phyloP scores from a whole-genome alignment of 92 coral and sea anemone species.

The Phymanthus crucifer region DNA sequence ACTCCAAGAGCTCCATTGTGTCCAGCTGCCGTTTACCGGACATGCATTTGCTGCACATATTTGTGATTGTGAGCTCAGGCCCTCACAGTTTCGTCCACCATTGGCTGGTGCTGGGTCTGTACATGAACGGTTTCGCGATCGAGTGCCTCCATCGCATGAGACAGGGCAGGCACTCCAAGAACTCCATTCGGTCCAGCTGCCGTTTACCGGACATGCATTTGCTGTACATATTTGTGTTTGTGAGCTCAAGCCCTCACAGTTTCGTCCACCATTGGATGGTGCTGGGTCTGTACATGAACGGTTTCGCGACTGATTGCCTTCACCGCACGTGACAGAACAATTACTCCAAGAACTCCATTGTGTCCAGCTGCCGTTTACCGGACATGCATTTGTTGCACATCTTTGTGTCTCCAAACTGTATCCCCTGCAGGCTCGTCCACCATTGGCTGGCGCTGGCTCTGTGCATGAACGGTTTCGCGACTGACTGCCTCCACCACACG shows the following conservation, averaged over 20 bases:
- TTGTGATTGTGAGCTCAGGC: neutral
- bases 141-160: conserved; percentile 21
- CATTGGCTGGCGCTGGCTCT: conserved; percentile 1
- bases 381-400: neutral
- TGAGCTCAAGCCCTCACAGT: no score
- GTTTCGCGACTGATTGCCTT: no score
- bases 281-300: no score
- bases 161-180: conserved; percentile 16
- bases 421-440: conserved; percentile 4
- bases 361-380: no score
- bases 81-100: conserved; percentile 13
- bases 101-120: conserved; percentile 20
- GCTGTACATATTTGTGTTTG: conserved; percentile 4
- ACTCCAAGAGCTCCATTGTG: no score
- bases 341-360: no score
- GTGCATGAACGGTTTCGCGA: neutral
- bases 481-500: conserved; percentile 16
- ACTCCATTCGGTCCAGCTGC: neutral
- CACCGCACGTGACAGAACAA: no score
- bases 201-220: conserved; percentile 24
- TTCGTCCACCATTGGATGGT: no score
- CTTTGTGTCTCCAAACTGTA: neutral
- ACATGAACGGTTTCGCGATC: conserved; percentile 10
- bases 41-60: neutral
- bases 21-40: no score